phyloP scores from a whole-genome alignment of 2,888 invertebrate species.

The Drosophila austrosaltans region DNA sequence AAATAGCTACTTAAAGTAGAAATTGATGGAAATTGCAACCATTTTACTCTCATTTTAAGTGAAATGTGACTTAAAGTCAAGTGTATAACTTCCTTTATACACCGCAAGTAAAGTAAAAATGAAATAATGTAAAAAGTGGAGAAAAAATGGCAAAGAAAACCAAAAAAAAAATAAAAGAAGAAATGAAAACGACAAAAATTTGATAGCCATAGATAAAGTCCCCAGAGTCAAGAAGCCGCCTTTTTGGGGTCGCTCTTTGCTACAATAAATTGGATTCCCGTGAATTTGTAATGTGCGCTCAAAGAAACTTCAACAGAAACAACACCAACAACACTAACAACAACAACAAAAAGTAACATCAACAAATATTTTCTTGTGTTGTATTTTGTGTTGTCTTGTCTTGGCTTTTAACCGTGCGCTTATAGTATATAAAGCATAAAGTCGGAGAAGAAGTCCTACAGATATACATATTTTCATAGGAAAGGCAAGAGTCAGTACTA shows the following conservation, averaged over 20 bases:
- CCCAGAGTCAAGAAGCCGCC: conserved; percentile 19
- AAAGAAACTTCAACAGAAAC: conserved; percentile 56
- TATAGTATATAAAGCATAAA: conserved; percentile 7
- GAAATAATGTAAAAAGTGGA: background rate
- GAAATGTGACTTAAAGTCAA: background rate
- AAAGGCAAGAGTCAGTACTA: conserved; percentile 35
- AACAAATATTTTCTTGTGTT: conserved; percentile 30
- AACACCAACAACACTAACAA: conserved; percentile 24
- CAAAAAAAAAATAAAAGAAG: background rate
- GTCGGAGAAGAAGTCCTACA: conserved; percentile 32
- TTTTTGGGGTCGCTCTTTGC: conserved; percentile 33
- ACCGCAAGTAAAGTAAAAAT: background rate
- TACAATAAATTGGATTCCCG: conserved; percentile 74
- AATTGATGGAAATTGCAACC: background rate
- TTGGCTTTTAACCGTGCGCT: conserved; percentile 41
- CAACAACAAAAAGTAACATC: conserved; percentile 21
- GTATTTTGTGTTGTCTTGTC: conserved; percentile 35
- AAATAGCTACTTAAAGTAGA: background rate
- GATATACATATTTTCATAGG: conserved; percentile 53
- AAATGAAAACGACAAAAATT: conserved; percentile 29
- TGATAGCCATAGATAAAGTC: conserved; percentile 57
- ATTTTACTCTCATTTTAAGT: background rate
- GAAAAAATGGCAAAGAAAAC: background rate
- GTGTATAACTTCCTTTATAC: background rate
- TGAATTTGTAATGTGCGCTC: conserved; percentile 75